A percentile compares a stretch with the other conserved stretches of the same genome.
These are phyloP conservation scores for Oncorhynchus gorbuscha DNA, from an alignment of 2,113 vertebrate species.

Conservation along the genomic window DNA sequence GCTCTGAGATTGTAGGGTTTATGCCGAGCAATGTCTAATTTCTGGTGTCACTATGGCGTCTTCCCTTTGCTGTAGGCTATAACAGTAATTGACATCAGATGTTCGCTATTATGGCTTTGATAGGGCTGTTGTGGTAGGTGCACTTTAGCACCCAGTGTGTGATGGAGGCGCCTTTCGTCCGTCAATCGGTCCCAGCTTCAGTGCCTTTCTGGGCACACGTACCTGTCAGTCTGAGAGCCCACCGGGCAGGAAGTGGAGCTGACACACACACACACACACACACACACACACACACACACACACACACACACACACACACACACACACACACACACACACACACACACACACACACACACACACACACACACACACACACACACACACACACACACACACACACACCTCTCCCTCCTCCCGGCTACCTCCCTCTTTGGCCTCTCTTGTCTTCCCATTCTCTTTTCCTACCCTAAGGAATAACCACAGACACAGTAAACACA, in stretches of 20 bases:
- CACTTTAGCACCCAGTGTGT: not conserved
- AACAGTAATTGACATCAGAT: no score
- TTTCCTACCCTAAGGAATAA: no score
- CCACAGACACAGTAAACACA: no score
- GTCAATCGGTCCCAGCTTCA: not conserved
- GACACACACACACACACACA: not conserved
- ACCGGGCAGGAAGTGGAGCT: not conserved
- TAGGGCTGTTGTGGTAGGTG: no score
- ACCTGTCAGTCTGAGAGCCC: no score
- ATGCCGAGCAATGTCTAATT: no score
- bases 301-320: conserved; percentile 1
- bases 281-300: not conserved
- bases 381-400: not conserved
- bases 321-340: conserved; percentile 1
- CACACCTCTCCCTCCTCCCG: not conserved
- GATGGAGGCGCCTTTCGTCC: not conserved
- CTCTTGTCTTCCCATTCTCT: not conserved
- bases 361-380: conserved; percentile 1
- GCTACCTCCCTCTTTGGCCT: no score
- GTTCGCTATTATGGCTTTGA: no score
- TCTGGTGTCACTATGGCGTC: no score
- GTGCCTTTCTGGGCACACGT: not conserved
- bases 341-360: conserved; percentile 1
- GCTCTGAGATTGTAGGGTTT: no score
- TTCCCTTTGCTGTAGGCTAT: no score